Evolutionary conservation across 2,113 vertebrate genomes (phyloP).

Genomic region (Amphiprion percula): DNA sequence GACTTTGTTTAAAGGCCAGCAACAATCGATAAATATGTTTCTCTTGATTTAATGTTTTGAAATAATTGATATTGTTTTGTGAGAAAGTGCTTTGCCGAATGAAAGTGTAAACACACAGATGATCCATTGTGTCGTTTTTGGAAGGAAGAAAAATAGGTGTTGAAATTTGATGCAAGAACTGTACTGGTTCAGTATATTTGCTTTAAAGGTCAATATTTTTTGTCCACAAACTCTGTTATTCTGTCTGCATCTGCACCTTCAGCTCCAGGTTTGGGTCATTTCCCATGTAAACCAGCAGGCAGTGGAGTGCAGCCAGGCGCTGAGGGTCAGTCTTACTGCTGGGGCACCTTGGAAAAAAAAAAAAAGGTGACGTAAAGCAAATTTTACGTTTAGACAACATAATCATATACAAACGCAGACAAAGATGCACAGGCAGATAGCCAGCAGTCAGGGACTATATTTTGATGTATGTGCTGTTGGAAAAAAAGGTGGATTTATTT

Average conservation of each 20-base stretch:
- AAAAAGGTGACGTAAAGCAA: slow-evolving; percentile 25
- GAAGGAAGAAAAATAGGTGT: too few species aligned
- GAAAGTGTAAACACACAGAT: background rate
- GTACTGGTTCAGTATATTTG: background rate
- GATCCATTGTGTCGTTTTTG: background rate
- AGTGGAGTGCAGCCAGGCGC: slow-evolving; percentile 90
- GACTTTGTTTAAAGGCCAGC: slow-evolving; percentile 8
- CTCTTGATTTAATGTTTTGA: slow-evolving; percentile 9
- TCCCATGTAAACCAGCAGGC: slow-evolving; percentile 86
- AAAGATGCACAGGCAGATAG: slow-evolving; percentile 23
- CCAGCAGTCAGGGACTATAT: slow-evolving; percentile 2
- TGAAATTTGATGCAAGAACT: slow-evolving; percentile 1
- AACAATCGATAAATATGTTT: slow-evolving; percentile 17
- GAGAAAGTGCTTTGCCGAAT: background rate
- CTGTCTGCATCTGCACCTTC: slow-evolving; percentile 71
- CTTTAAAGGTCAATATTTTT: slow-evolving; percentile 44
- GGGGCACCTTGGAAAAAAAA: slow-evolving; percentile 59
- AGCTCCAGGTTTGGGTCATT: slow-evolving; percentile 78
- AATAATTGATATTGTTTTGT: slow-evolving; percentile 3
- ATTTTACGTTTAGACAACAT: slow-evolving; percentile 50
- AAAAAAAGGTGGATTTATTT: background rate
- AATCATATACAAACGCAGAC: slow-evolving; percentile 33
- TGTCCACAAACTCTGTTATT: slow-evolving; percentile 10
- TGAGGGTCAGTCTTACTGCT: slow-evolving; percentile 82
- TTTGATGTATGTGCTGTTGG: slow-evolving; percentile 28